A percentile compares a stretch with the other conserved stretches of the same genome.
Evolutionary conservation across 2,888 invertebrate species (phyloP).

Genomic region (Ctena decussata): DNA sequence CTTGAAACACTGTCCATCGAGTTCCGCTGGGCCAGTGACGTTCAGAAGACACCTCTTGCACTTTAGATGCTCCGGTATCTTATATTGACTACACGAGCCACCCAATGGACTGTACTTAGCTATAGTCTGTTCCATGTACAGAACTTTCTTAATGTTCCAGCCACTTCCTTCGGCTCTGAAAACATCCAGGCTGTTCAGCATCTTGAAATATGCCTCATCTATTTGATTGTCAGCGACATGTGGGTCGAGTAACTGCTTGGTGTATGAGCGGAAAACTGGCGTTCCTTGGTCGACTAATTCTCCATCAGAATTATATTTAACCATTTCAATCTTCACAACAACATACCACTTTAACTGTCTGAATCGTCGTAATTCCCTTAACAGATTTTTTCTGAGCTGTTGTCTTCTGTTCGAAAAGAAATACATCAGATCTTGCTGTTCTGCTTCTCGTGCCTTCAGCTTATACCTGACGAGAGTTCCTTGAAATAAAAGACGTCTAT

Average conservation of each 20-base stretch:
- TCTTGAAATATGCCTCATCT: constrained; percentile 24
- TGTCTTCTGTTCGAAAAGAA: neutral
- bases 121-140: neutral
- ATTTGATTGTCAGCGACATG: constrained; percentile 5
- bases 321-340: neutral
- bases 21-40: constrained; percentile 1
- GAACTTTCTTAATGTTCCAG: neutral
- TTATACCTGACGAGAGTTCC: neutral
- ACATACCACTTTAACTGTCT: constrained; percentile 23
- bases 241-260: neutral
- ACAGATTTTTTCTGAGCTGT: neutral
- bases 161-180: neutral
- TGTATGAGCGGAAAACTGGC: neutral
- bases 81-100: neutral
- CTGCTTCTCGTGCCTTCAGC: neutral
- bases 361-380: neutral
- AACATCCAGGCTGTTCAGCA: neutral
- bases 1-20: constrained; percentile 6
- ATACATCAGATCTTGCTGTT: neutral
- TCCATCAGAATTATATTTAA: neutral
- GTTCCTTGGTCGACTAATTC: constrained; percentile 1
- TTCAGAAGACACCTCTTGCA: constrained; percentile 3
- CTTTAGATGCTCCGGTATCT: neutral
- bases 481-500: neutral
- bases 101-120: neutral